Percentiles rank a stretch among this genome's conserved stretches.
Conservation (phyloP, 2,113 vertebrate species). For the Odocoileus virginianus region DNA sequence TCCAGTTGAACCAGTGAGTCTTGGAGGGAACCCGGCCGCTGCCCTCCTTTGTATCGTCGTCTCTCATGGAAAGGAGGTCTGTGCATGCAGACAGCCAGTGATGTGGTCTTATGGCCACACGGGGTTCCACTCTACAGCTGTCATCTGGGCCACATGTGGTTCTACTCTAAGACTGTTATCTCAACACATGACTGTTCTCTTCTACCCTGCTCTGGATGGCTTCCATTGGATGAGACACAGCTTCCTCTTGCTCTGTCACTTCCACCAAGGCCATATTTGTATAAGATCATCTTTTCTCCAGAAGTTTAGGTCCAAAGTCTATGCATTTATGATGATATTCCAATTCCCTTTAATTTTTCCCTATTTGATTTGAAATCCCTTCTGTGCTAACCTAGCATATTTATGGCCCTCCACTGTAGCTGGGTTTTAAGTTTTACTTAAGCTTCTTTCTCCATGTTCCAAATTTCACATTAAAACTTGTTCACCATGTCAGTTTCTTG, state of each 20-base stretch:
- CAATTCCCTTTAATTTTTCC: neutral
- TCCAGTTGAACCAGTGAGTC: neutral
- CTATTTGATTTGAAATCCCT: neutral
- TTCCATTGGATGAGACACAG: neutral
- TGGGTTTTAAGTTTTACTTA: neutral
- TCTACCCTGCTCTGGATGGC: neutral
- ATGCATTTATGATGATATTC: neutral
- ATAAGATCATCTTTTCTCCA: neutral
- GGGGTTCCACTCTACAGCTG: neutral
- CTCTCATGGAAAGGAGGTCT: neutral
- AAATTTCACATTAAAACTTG: neutral
- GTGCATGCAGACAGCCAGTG: neutral
- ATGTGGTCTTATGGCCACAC: neutral
- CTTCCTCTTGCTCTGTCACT: neutral
- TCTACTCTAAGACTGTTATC: neutral
- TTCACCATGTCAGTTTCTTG: neutral
- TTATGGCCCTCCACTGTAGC: neutral
- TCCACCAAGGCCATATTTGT: neutral
- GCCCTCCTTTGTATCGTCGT: rapidly evolving
- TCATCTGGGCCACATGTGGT: neutral
- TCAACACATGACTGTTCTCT: neutral
- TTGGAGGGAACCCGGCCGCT: neutral
- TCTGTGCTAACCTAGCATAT: neutral
- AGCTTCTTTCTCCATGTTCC: neutral
- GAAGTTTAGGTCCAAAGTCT: neutral